A percentile compares a stretch with the other conserved stretches of the same genome.
Conservation (phyloP, 2,113 vertebrate species). For the Oxyura jamaicensis region DNA sequence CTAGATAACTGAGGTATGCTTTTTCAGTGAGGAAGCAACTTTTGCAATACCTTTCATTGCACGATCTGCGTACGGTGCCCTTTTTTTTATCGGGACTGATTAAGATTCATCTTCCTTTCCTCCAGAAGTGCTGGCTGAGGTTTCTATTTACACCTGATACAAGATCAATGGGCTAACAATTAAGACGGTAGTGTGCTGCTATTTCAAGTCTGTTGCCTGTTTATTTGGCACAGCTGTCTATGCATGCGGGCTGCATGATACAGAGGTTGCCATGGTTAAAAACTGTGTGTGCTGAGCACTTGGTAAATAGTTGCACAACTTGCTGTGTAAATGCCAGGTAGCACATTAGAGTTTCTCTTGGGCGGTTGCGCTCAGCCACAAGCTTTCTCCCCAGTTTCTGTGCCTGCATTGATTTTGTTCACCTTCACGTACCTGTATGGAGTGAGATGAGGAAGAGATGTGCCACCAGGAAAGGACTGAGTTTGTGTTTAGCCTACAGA, state of each 20-base stretch:
- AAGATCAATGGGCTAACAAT: slow-evolving; percentile 2
- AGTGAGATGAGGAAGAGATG: neutral
- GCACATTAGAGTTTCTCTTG: neutral
- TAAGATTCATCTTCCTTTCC: slow-evolving; percentile 2
- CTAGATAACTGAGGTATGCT: neutral
- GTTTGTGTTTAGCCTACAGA: neutral
- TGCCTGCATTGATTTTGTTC: neutral
- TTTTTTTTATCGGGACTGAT: neutral
- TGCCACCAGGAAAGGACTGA: neutral
- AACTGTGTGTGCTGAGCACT: neutral
- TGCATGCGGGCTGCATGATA: neutral
- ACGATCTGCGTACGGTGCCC: neutral
- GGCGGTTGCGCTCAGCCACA: neutral
- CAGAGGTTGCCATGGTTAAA: slow-evolving; percentile 27
- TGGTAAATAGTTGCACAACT: slow-evolving; percentile 27
- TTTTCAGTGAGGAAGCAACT: neutral
- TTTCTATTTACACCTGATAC: neutral
- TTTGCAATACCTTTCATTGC: neutral
- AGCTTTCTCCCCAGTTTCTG: neutral
- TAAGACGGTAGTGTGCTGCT: neutral
- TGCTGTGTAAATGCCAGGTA: slow-evolving; percentile 30
- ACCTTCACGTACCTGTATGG: neutral
- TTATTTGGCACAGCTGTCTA: neutral
- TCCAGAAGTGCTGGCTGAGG: neutral
- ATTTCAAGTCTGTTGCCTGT: neutral